Percentiles rank a stretch among this genome's conserved stretches.
phyloP scores from a whole-genome alignment of 2,113 vertebrate genomes.

The Sturnira hondurensis region DNA sequence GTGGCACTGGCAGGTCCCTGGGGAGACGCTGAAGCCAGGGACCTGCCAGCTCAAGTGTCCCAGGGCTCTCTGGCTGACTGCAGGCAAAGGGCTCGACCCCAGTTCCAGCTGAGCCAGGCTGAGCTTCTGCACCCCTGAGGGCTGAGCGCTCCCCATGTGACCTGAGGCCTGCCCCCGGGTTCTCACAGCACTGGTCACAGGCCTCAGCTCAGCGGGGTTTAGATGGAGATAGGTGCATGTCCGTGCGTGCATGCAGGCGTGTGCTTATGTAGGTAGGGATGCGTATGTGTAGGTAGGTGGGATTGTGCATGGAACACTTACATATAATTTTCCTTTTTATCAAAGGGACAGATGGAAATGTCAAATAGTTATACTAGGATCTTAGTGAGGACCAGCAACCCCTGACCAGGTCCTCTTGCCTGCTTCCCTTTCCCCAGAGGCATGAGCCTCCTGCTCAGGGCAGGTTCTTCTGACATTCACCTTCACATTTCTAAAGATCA shows the following conservation, averaged over 20 bases:
- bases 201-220: rapidly evolving
- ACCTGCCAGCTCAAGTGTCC: background rate
- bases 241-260: background rate
- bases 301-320: background rate
- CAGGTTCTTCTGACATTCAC: background rate
- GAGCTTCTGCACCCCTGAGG: background rate
- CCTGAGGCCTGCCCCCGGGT: background rate
- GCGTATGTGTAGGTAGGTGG: background rate
- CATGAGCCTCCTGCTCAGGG: background rate
- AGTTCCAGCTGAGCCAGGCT: background rate
- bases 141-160: background rate
- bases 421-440: background rate
- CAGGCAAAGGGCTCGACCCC: rapidly evolving
- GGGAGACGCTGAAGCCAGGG: background rate
- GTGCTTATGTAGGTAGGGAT: background rate
- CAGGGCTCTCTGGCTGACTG: rapidly evolving
- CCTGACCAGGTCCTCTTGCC: background rate
- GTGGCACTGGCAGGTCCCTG: background rate
- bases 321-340: background rate
- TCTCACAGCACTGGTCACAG: background rate
- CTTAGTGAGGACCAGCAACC: background rate
- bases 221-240: rapidly evolving
- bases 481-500: background rate
- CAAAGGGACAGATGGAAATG: background rate
- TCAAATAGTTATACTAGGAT: background rate